Percentiles rank a stretch among this genome's conserved stretches.
Conservation (phyloP, 1,140 invertebrate genomes). For the Drosophila grimshawi region DNA sequence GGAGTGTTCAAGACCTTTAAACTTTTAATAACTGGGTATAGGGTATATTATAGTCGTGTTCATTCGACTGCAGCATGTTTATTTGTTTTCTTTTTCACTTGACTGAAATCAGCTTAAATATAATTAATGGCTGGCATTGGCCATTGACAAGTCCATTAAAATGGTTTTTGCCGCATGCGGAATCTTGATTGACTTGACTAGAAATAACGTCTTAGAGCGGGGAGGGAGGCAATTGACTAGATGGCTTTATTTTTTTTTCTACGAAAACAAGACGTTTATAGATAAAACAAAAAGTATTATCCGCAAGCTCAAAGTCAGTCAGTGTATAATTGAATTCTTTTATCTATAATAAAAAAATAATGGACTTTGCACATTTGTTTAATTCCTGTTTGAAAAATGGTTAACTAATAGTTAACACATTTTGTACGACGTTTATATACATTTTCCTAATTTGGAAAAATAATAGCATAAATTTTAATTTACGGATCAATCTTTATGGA, state of each 20-base stretch:
- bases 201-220: conserved; percentile 8
- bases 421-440: too few species aligned
- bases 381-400: too few species aligned
- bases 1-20: too few species aligned
- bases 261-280: background rate
- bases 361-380: too few species aligned
- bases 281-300: background rate
- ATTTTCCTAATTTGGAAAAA: too few species aligned
- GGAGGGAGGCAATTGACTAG: background rate
- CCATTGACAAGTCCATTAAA: conserved; percentile 82
- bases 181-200: conserved; percentile 30
- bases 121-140: conserved; percentile 81
- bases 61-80: too few species aligned
- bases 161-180: conserved; percentile 32
- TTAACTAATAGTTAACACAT: too few species aligned
- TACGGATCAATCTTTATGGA: too few species aligned
- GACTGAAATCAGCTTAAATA: conserved; percentile 79
- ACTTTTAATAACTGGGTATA: too few species aligned
- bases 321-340: background rate
- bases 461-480: too few species aligned
- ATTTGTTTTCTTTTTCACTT: conserved; percentile 21
- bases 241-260: background rate
- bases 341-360: background rate
- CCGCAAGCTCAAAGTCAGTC: background rate
- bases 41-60: too few species aligned